Percentiles rank a stretch among this genome's conserved stretches.
These are phyloP conservation scores for Sarcophaga subvicina DNA, from an alignment of 2,888 invertebrate species.

Conservation along the genomic window DNA sequence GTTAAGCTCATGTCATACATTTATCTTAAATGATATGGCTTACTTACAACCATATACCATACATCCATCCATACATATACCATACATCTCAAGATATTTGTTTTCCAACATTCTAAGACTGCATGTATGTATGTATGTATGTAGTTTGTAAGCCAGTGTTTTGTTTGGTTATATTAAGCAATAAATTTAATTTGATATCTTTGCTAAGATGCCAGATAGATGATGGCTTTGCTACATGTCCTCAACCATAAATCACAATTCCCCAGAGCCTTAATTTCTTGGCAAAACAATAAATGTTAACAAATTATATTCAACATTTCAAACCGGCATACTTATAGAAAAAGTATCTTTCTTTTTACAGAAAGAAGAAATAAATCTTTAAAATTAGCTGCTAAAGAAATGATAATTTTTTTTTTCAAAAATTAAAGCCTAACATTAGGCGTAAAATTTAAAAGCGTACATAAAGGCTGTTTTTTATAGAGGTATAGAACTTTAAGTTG, in stretches of 20 bases:
- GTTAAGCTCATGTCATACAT: constrained; percentile 56
- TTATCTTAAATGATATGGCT: constrained; percentile 44
- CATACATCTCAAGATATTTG: constrained; percentile 26
- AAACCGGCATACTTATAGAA: not conserved
- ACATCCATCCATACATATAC: not conserved
- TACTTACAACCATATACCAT: not conserved
- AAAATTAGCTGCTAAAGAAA: constrained; percentile 35
- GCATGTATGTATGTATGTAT: not conserved
- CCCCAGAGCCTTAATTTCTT: constrained; percentile 60
- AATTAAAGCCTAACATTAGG: too few species aligned
- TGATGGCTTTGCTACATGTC: constrained; percentile 3
- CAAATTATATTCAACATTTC: constrained; percentile 57
- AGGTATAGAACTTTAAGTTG: too few species aligned
- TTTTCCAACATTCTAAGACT: not conserved
- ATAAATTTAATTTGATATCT: constrained; percentile 78
- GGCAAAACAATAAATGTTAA: constrained; percentile 61
- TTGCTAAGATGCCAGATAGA: constrained; percentile 1
- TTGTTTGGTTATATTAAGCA: constrained; percentile 61
- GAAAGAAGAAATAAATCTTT: constrained; percentile 1
- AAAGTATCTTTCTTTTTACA: too few species aligned
- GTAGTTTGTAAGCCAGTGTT: constrained; percentile 42
- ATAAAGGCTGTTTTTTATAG: too few species aligned
- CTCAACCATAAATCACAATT: constrained; percentile 75
- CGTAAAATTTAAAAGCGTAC: too few species aligned
- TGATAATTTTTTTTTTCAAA: too few species aligned